phyloP scores from a whole-genome alignment of 2,113 vertebrate species.

The Hyaena hyaena region DNA sequence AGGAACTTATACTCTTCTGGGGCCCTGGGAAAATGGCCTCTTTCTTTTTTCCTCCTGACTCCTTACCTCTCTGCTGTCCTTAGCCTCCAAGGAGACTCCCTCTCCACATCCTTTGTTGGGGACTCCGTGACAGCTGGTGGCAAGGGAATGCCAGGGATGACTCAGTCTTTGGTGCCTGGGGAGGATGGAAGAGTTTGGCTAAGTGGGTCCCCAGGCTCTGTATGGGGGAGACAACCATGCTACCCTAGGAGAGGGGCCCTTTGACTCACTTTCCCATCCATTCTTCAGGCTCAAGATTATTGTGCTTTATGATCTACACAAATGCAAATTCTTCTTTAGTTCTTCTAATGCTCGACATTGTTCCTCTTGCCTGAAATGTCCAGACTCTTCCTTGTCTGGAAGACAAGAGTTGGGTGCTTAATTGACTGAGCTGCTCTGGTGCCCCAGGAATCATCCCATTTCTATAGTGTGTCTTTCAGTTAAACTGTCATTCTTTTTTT shows the following conservation, averaged over 20 bases:
- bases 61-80: background rate
- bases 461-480: background rate
- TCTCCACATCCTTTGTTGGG: background rate
- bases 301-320: background rate
- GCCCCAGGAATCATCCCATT: background rate
- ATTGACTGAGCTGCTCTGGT: too few species aligned
- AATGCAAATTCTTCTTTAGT: background rate
- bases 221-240: background rate
- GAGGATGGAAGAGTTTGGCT: conserved; percentile 46
- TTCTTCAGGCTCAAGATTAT: background rate
- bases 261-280: background rate
- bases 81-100: conserved; percentile 38
- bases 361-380: background rate
- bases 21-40: background rate
- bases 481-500: background rate
- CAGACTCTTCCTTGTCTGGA: background rate
- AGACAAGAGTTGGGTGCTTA: too few species aligned
- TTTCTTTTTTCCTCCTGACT: background rate
- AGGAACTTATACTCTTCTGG: background rate
- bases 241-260: background rate
- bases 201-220: conserved; percentile 48
- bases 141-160: conserved; percentile 56
- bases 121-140: background rate
- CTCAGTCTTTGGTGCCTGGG: conserved; percentile 1
- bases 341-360: background rate